These are phyloP conservation scores for Diuraphis noxia DNA, from an alignment of 1,140 invertebrate genomes.

Conservation along the genomic window DNA sequence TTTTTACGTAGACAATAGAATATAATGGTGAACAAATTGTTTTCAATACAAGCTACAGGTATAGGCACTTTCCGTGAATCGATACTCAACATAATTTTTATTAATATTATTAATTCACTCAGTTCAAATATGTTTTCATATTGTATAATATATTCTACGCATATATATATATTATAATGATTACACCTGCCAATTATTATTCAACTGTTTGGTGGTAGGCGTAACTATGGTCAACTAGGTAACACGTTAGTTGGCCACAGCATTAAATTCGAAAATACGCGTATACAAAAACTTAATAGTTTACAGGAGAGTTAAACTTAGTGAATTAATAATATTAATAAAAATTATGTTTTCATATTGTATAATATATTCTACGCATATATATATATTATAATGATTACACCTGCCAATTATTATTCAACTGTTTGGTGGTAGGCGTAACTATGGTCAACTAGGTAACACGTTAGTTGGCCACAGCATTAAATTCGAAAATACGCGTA, in stretches of 20 bases:
- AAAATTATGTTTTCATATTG: too few species aligned
- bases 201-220: not conserved
- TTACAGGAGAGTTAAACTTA: not conserved
- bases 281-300: not conserved
- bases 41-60: not conserved
- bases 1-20: not conserved
- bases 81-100: not conserved
- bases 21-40: not conserved
- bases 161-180: too few species aligned
- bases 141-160: not conserved
- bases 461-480: not conserved
- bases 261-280: not conserved
- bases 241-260: not conserved
- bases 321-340: too few species aligned
- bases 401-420: not conserved
- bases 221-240: not conserved
- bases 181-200: not conserved
- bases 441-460: not conserved
- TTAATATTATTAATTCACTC: not conserved
- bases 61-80: not conserved
- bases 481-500: not conserved
- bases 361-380: too few species aligned
- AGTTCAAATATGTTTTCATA: not conserved
- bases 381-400: too few species aligned
- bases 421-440: not conserved